Base-by-base conservation (phyloP, 2,888 invertebrate genomes). In the Matsumyia berberina region DNA sequence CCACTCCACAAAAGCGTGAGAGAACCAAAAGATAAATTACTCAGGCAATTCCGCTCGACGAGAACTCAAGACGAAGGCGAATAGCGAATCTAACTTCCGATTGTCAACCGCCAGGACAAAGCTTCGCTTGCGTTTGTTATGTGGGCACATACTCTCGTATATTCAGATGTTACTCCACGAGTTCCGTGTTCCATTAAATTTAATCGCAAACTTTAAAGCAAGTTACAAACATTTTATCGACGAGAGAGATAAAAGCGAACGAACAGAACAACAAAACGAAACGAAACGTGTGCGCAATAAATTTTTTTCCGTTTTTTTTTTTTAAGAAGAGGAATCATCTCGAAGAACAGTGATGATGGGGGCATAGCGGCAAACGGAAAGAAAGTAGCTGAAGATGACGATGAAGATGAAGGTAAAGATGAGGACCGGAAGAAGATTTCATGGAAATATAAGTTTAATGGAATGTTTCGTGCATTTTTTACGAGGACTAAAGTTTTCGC, bases 211-310 rank as follows among this genome's bases (percentile, higher is more conserved):
- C 70, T 72, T 49, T 42, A 57, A 72, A 72, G 31, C 39, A 79
- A 64, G 62, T 78, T 64, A 44, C 39, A 57, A 58, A 64, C 49
- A 64, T 79, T 72, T 51, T 78, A 49, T 78, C 15, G 78, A 33
- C 35, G 24, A 44, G 64, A 12, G 39, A 60, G 24, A 46, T 7
- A 6, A 3, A 11, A 3, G 11, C 19, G 12, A 24, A 51, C 12
- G 24, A 31, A 7, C 33, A n/a, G 49, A 60, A 12, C 31, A 29
- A 29, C n/a, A n/a, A 39, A 15, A 24, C 24, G 24, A 29, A 42
- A 57, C 42, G 17, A 69, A 76, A 67, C 58, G 58, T 76, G 51
- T 67, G 49, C 33, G 35, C 51, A 60, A 76, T 67, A 76, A 67
- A 67, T 19, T 6, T 42, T 29, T 69, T 39, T 8, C 11, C 33